phyloP scores from a whole-genome alignment of 2,113 vertebrate genomes.

The Camelus bactrianus region DNA sequence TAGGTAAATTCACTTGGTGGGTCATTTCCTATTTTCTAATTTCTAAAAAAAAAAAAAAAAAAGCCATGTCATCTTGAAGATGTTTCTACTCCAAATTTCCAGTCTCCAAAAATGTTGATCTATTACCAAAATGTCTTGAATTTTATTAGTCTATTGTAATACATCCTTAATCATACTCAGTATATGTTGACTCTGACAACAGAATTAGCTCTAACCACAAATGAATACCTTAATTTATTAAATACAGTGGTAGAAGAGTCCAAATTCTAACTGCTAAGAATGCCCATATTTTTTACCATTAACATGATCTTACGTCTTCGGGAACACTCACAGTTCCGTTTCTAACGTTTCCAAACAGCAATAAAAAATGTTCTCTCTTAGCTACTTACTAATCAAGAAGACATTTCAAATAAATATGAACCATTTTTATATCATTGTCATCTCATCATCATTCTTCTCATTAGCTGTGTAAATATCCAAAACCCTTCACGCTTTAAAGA shows the following conservation, averaged over 20 bases:
- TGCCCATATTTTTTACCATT: constrained; percentile 30
- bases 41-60: constrained; percentile 46
- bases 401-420: constrained; percentile 35
- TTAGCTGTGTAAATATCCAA: neutral
- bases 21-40: constrained; percentile 42
- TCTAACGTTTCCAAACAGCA: constrained; percentile 35
- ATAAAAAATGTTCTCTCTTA: constrained; percentile 43
- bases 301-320: constrained; percentile 52
- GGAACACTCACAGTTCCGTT: constrained; percentile 9
- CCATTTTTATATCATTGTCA: neutral
- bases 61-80: neutral
- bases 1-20: constrained; percentile 1
- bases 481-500: constrained; percentile 3
- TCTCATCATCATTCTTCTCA: neutral
- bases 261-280: constrained; percentile 62
- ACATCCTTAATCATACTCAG: constrained; percentile 26
- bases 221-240: constrained; percentile 24
- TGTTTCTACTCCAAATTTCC: constrained; percentile 27
- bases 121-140: constrained; percentile 59
- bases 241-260: neutral
- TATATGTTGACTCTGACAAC: constrained; percentile 3
- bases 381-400: neutral
- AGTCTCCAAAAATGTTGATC: constrained; percentile 26
- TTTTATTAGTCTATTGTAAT: constrained; percentile 44
- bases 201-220: constrained; percentile 15